Conservation (phyloP, 2,888 invertebrate species). For the Phytoseiulus persimilis region DNA sequence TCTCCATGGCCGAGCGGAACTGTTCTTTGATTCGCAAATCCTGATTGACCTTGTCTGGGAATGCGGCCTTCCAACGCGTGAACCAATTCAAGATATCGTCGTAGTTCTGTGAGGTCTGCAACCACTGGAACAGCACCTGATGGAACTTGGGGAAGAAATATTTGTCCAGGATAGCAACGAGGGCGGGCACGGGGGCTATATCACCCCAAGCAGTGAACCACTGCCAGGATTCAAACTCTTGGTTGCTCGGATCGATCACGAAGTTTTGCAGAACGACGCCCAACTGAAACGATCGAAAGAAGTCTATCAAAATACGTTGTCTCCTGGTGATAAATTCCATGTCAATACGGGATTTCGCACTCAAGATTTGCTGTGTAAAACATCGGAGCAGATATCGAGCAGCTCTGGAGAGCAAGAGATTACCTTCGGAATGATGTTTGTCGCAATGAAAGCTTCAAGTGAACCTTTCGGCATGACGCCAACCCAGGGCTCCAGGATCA, state of each 20-base stretch:
- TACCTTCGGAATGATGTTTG: constrained; percentile 74
- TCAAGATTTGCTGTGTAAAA: too few species aligned
- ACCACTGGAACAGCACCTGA: constrained; percentile 62
- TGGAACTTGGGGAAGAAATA: constrained; percentile 89
- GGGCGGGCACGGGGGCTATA: constrained; percentile 65
- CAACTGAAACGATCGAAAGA: constrained; percentile 51
- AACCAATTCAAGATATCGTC: constrained; percentile 84
- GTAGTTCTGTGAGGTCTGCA: constrained; percentile 79
- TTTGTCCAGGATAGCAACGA: constrained; percentile 73
- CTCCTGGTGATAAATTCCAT: too few species aligned
- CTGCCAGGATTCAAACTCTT: constrained; percentile 76
- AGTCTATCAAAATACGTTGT: too few species aligned
- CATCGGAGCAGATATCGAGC: not conserved
- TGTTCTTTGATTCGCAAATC: constrained; percentile 60
- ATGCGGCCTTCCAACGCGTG: constrained; percentile 57
- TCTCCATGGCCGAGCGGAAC: constrained; percentile 78
- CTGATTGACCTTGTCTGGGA: constrained; percentile 54
- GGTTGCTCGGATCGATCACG: constrained; percentile 61
- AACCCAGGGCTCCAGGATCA: constrained; percentile 84
- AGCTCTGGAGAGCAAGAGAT: not conserved
- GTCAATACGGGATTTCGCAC: too few species aligned
- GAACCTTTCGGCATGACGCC: constrained; percentile 65
- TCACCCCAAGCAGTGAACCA: constrained; percentile 92
- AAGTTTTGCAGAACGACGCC: constrained; percentile 61
- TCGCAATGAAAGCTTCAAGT: constrained; percentile 70